Evolutionary conservation across 2,888 invertebrate species (phyloP).

Genomic region (Drosophila colorata): DNA sequence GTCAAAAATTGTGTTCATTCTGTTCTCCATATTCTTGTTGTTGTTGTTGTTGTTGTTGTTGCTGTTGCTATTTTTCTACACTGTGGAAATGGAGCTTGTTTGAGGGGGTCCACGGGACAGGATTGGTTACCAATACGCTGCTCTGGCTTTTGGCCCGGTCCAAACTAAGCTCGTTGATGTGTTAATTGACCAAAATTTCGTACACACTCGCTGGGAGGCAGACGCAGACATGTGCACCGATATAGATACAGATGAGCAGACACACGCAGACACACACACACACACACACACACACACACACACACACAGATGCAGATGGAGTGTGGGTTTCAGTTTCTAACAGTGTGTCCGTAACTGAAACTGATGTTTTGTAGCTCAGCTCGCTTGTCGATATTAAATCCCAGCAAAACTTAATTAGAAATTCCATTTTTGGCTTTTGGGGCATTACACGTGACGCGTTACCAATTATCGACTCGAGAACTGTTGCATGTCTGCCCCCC

Average conservation of each 20-base stretch:
- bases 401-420: slow-evolving; percentile 84
- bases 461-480: slow-evolving; percentile 82
- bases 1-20: slow-evolving; percentile 44
- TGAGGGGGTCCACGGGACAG: not conserved
- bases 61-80: slow-evolving; percentile 6
- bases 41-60: not conserved
- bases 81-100: not conserved
- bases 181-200: slow-evolving; percentile 83
- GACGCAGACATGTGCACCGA: slow-evolving; percentile 19
- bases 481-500: slow-evolving; percentile 58
- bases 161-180: slow-evolving; percentile 79
- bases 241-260: not conserved
- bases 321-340: not conserved
- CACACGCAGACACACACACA: too few relatives aligned
- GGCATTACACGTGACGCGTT: slow-evolving; percentile 80
- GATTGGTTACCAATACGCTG: slow-evolving; percentile 2
- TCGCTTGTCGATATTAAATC: slow-evolving; percentile 78
- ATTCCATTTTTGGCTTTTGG: slow-evolving; percentile 84
- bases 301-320: not conserved
- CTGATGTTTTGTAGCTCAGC: slow-evolving; percentile 50
- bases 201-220: slow-evolving; percentile 63
- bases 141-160: slow-evolving; percentile 42
- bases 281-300: too few relatives aligned
- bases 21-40: not conserved
- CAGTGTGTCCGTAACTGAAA: slow-evolving; percentile 45